Evolutionary conservation across 2,888 invertebrate species (phyloP), one percentile per base, ranked within the genome.

Genomic region (Cyaniris semiargus): DNA sequence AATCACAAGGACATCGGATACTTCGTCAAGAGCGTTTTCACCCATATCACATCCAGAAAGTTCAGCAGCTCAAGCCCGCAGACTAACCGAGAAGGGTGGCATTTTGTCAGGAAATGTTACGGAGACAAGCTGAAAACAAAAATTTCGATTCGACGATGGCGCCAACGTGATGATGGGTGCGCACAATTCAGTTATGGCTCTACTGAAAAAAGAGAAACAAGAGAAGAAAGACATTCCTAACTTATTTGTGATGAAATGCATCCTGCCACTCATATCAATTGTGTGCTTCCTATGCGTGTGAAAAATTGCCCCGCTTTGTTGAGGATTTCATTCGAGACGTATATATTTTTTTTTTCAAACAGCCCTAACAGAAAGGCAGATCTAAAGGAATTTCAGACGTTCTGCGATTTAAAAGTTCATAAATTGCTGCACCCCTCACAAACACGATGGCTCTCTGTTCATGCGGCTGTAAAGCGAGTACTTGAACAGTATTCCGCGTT

Each of bases 291-390:
- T 80, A 80, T 78, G 78, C 80, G 60, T 77, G 80, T 53, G 31
- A 31, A n/a, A 80, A 78, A 78, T 38, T 79, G 56, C 79, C 76
- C 38, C 76, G 76, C 34, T 72, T 72, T 72, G n/a, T 80, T 15
- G 79, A 78, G 70, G 78, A 79, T 76, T 58, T 80, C 66, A 77
- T 77, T 44, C 77, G 79, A 15, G 79, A 80, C 58, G 72, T 81
- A 72, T 81, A 80, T 78, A 82, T 79, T 21, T 79, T 79, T 80
- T 70, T 76, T 75, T 75, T 78, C 78, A 31, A 31, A 31, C 53
- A 80, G 81, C 23, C 80, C 81, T 66, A 82, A 81, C 80, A 78
- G 80, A 76, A 53, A 76, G 18, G 76, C 77, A 75, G 79, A 80
- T 48, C 76, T 77, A 70, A 79, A 81, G 81, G 23, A 77, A 5